These are phyloP conservation scores for Bovichtus diacanthus DNA, from an alignment of 2,797 vertebrate genomes.

Conservation along the genomic window DNA sequence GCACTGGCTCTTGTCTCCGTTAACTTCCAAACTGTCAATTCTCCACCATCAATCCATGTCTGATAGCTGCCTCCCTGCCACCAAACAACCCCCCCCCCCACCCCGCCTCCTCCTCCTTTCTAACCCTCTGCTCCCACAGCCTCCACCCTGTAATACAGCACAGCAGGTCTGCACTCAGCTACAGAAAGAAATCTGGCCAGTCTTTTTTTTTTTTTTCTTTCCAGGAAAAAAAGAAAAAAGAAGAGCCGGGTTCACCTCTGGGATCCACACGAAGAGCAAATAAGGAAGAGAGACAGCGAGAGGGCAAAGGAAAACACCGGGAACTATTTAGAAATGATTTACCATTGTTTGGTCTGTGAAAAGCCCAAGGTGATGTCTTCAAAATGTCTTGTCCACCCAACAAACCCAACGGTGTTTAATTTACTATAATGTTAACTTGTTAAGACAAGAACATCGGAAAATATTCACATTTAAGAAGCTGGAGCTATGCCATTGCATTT, in stretches of 20 bases:
- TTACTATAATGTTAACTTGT: neutral
- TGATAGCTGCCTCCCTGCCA: slow-evolving; percentile 21
- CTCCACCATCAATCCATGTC: slow-evolving; percentile 44
- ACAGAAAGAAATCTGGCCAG: slow-evolving; percentile 43
- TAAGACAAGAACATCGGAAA: neutral
- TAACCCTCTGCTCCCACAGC: slow-evolving; percentile 31
- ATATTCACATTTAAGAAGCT: neutral
- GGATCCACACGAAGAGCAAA: slow-evolving; percentile 6
- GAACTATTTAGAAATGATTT: neutral
- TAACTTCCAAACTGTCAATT: slow-evolving; percentile 63
- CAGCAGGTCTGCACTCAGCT: slow-evolving; percentile 42
- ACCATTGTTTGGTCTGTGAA: neutral
- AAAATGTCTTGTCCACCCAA: neutral
- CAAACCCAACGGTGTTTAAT: too few relatives aligned
- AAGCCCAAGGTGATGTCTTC: neutral
- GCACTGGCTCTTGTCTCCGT: slow-evolving; percentile 55
- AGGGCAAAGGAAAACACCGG: slow-evolving; percentile 24
- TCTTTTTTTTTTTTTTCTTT: slow-evolving; percentile 32
- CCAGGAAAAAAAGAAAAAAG: slow-evolving; percentile 53
- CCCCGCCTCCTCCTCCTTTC: neutral
- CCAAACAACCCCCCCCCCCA: neutral
- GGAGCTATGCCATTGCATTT: neutral
- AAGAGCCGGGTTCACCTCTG: neutral
- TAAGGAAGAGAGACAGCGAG: slow-evolving; percentile 5
- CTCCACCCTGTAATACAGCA: slow-evolving; percentile 36